Base-by-base conservation (phyloP, 2,888 invertebrate species). In the Pherbina coryleti region DNA sequence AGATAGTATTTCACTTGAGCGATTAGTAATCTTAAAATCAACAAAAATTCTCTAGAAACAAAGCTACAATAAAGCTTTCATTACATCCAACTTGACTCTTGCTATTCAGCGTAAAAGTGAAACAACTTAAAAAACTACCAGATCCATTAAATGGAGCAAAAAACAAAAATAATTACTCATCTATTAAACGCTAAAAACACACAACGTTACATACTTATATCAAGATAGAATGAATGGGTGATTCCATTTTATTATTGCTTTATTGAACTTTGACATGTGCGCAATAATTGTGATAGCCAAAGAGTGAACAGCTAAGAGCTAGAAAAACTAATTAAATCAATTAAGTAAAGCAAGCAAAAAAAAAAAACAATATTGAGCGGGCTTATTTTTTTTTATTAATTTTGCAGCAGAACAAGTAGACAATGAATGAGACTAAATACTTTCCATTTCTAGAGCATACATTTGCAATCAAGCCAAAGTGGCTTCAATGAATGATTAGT, bases 251-350 rank as follows among this genome's bases (percentile, higher is more conserved):
- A 11, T 71, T 72, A 57, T 72, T 60, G 44, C 14, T 28, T 37
- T 28, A 66, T 64, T 74, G 74, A 74, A 74, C 74, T 74, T 66
- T 66, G 74, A 66, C 74, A 74, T 25, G 22, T 25, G 22, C 31
- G 19, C 22, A 49, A 34, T 66, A 74, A 66, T 74, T 64, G 66
- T 17, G 31, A 49, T 31, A 66, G 53, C 31, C 11, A 49, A 31
- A 55, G 71, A 73, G 60, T 37, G 73, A 22, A 51, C 57, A 28
- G 60, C 9, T 7, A 37, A 22, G 67, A 67, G 37, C 9, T 66
- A 49, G 60, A 49, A 19, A 74, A 51, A 53, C 53, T 74, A 74
- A 74, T 74, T 74, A 53, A 74, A 74, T 74, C 64, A 66, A 74
- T 74, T 66, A 51, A 44, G n/a, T n/a, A n/a, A n/a, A n/a, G n/a